Evolutionary conservation across 2,888 invertebrate genomes (phyloP).

Genomic region (Agrochola macilenta): DNA sequence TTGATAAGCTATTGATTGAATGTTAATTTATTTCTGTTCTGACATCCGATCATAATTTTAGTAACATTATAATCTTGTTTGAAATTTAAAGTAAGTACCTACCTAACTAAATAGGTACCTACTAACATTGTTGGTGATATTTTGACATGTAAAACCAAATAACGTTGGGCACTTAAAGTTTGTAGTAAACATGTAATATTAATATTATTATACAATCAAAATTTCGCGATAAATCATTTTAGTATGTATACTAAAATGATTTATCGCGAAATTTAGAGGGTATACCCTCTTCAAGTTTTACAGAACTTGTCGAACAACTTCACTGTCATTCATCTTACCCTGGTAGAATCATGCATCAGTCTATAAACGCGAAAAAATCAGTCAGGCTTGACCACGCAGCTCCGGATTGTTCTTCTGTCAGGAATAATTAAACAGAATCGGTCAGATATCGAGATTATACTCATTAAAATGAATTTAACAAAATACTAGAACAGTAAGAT

Average conservation of each 20-base stretch:
- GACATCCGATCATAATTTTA: neutral
- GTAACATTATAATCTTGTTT: neutral
- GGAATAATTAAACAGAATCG: conserved; percentile 22
- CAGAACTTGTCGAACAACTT: conserved; percentile 40
- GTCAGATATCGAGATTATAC: conserved; percentile 4
- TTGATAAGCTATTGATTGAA: conserved; percentile 1
- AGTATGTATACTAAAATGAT: too few relatives aligned
- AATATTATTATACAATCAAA: conserved; percentile 32
- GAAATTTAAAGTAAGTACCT: neutral
- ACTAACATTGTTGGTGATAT: neutral
- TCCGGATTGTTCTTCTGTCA: conserved; percentile 21
- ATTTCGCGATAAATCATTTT: conserved; percentile 50
- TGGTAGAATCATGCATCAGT: conserved; percentile 68
- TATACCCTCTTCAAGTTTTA: conserved; percentile 41
- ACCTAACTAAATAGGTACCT: neutral
- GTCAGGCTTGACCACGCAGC: conserved; percentile 33
- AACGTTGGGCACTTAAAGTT: conserved; percentile 8
- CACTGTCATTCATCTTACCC: conserved; percentile 60
- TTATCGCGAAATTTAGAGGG: too few relatives aligned
- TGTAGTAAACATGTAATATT: conserved; percentile 42
- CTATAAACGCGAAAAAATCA: conserved; percentile 39
- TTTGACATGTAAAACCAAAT: neutral
- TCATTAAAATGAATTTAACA: conserved; percentile 18
- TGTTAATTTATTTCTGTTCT: neutral
- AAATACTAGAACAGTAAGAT: conserved; percentile 7